Evolutionary conservation across 2,888 invertebrate species (phyloP), one percentile per base, ranked within the genome.

Genomic region (Morpho helenor): DNA sequence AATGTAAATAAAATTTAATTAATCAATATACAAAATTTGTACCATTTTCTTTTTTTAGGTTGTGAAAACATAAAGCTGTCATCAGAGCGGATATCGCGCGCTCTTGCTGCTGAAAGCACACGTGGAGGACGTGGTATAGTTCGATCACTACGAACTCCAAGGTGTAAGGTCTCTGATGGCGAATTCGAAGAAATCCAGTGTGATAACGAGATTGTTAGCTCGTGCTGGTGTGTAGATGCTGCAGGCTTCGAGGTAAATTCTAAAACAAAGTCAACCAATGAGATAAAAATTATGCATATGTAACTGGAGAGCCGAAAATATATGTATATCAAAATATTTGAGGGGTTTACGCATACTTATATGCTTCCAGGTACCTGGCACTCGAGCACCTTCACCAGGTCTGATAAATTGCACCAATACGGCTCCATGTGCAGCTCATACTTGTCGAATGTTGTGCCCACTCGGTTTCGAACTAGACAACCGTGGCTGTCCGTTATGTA

Each of bases 391-490:
- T 10, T 92, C 93, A 0, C 93, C 93, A 42, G 90, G 91, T 0
- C 81, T 93, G 16, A 93, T 95, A 31, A 94, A 95, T 81, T 95
- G 95, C 77, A 93, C 94, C 8, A 91, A 93, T 75, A 91, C 91
- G 49, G 92, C 93, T 41, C 91, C 94, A 2, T 97, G 97, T 73
- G 93, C 95, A 0, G 95, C 95, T 0, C 95, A 95, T 68, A 95
- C 95, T 0, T 97, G 97, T 73, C 93, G 97, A 47, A 97, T 97
- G 97, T 93, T 96, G 64, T 97, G 97, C 70, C 95, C 96, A 0
- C 93, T 96, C 59, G 96, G 96, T 44, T 97, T 97, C 77, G 94
- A 95, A 65, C 92, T 95, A 71, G 87, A 91, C 47, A 68, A 85
- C 10, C 92, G 91, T 3, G 96, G 97, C 6, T 97, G 97, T 71